These are phyloP conservation scores for Eulemur albifrons DNA, from an alignment of 2,797 vertebrate species.

Conservation along the genomic window DNA sequence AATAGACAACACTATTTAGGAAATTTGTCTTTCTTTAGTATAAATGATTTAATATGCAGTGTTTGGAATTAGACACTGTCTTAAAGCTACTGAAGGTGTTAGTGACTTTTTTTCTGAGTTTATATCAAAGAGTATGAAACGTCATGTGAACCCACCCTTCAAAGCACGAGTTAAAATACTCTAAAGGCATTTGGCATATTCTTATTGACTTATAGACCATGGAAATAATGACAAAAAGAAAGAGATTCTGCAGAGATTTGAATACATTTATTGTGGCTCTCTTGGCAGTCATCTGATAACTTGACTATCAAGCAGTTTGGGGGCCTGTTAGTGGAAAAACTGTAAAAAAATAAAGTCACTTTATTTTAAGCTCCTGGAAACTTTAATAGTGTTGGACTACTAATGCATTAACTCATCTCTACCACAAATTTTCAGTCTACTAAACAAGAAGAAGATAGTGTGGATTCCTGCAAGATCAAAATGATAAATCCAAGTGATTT, in stretches of 20 bases:
- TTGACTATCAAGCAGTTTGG: not conserved
- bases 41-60: not conserved
- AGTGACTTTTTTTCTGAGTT: not conserved
- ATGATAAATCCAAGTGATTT: constrained; percentile 32
- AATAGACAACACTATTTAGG: not conserved
- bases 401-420: not conserved
- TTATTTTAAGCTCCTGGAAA: constrained; percentile 47
- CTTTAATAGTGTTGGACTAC: constrained; percentile 25
- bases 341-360: not conserved
- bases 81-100: not conserved
- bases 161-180: not conserved
- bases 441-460: constrained; percentile 38
- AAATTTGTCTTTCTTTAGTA: not conserved
- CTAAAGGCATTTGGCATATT: not conserved
- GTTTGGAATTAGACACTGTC: not conserved
- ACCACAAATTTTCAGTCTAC: constrained; percentile 27
- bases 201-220: constrained; percentile 45
- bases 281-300: not conserved
- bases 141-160: not conserved
- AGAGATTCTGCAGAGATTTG: constrained; percentile 34
- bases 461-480: constrained; percentile 36
- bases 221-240: constrained; percentile 60
- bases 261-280: constrained; percentile 49
- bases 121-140: not conserved
- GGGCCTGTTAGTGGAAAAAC: constrained; percentile 47